These are phyloP conservation scores for Stichopus horrens DNA, from an alignment of 53 echinoderm and acorn worm species.

Conservation along the genomic window DNA sequence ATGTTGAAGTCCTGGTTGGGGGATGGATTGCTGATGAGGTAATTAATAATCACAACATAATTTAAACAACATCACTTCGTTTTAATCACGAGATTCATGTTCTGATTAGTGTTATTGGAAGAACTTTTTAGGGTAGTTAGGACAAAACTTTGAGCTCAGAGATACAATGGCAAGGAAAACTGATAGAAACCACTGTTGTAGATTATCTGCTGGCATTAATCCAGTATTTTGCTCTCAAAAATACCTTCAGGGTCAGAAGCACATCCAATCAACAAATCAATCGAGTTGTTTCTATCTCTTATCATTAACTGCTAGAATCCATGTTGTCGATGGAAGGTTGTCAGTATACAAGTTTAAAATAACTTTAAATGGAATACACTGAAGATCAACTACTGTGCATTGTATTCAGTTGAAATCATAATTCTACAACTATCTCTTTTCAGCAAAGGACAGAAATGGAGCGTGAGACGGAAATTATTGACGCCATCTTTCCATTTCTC, in stretches of 20 bases:
- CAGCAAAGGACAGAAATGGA: conserved; percentile 73
- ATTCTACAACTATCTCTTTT: not conserved
- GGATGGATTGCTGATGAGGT: not conserved
- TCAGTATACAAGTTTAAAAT: no score
- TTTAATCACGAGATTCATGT: not conserved
- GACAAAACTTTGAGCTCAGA: not conserved
- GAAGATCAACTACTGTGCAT: no score
- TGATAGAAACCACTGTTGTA: no score
- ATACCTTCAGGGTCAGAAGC: no score
- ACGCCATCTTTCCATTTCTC: conserved; percentile 76
- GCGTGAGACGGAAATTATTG: conserved; percentile 55
- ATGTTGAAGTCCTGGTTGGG: not conserved
- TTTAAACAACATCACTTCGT: not conserved
- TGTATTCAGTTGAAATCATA: no score
- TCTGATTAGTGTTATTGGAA: not conserved
- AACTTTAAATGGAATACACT: no score
- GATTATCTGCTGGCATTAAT: no score
- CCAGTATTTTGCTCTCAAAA: no score
- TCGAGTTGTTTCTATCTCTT: no score
- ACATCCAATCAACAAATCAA: no score
- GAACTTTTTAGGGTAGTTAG: not conserved
- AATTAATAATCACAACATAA: not conserved
- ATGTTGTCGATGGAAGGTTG: no score
- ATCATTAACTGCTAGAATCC: no score
- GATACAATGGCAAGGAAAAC: not conserved